Evolutionary conservation across 2,888 invertebrate species (phyloP).

Genomic region (Pteria penguin): DNA sequence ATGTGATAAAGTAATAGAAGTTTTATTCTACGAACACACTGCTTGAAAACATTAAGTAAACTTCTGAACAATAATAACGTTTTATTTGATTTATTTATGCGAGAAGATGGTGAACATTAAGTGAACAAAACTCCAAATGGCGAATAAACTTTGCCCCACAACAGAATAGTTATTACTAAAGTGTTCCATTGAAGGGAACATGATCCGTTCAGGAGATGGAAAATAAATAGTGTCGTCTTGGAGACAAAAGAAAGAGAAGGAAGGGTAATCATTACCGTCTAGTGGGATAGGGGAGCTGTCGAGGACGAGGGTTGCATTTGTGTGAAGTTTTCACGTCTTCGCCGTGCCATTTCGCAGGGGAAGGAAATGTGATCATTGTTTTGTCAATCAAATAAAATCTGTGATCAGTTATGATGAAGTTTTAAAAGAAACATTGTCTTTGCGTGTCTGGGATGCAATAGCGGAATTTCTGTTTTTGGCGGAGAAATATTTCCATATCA

Average conservation of each 20-base stretch:
- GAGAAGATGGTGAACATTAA: no score
- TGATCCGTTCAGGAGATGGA: conserved; percentile 30
- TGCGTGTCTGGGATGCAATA: no score
- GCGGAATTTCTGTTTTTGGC: no score
- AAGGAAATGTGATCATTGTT: conserved; percentile 21
- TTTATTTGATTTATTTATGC: no score
- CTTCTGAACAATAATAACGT: no score
- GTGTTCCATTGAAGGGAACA: conserved; percentile 1
- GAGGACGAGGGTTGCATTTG: neutral
- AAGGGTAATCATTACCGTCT: conserved; percentile 13
- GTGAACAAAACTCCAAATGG: neutral
- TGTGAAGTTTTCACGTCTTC: neutral
- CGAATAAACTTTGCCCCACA: neutral
- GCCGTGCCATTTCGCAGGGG: conserved; percentile 4
- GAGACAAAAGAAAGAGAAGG: conserved; percentile 21
- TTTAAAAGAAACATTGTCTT: conserved; percentile 7
- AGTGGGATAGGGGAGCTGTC: conserved; percentile 24
- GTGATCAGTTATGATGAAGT: neutral
- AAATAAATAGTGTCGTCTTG: conserved; percentile 31
- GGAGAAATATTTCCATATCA: no score
- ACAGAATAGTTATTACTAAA: neutral
- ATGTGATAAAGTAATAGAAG: no score
- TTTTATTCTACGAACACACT: no score
- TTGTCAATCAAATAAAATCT: conserved; percentile 26
- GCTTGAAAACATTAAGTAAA: no score